These are phyloP conservation scores for Ecdyonurus torrentis DNA, from an alignment of 2,888 invertebrate species.

Conservation along the genomic window DNA sequence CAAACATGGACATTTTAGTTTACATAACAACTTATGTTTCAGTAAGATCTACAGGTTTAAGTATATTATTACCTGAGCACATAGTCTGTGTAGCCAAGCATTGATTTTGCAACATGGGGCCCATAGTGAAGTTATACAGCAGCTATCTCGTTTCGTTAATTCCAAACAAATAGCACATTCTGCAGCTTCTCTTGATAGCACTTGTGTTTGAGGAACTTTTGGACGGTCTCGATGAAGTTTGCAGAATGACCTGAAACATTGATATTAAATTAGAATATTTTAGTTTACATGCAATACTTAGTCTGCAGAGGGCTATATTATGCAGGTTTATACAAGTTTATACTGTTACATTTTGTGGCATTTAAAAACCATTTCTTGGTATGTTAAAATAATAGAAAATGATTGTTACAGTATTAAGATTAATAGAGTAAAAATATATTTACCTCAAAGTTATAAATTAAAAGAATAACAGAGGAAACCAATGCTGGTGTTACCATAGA, in stretches of 20 bases:
- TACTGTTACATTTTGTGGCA: conserved; percentile 16
- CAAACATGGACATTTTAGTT: conserved; percentile 6
- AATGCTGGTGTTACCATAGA: too few relatives aligned
- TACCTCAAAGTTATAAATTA: too few relatives aligned
- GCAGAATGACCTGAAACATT: conserved; percentile 41
- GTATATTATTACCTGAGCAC: conserved; percentile 39
- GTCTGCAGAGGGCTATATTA: too few relatives aligned
- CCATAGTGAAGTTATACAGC: conserved; percentile 35
- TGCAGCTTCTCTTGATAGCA: conserved; percentile 19
- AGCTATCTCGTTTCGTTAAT: conserved; percentile 28
- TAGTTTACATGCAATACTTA: not conserved
- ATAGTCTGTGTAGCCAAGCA: conserved; percentile 57
- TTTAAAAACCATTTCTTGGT: too few relatives aligned
- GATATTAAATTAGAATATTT: conserved; percentile 8
- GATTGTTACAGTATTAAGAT: too few relatives aligned
- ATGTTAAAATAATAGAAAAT: too few relatives aligned
- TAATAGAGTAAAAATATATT: too few relatives aligned
- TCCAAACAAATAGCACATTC: conserved; percentile 56
- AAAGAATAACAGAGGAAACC: too few relatives aligned
- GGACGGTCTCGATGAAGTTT: conserved; percentile 38
- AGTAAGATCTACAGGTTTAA: too few relatives aligned
- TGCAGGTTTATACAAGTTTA: not conserved
- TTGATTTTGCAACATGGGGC: conserved; percentile 60
- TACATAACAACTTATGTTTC: not conserved
- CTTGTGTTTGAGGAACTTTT: conserved; percentile 24